Evolutionary conservation across 2,888 invertebrate genomes (phyloP), one percentile per base, ranked within the genome.

Genomic region (Nyleta sp.): DNA sequence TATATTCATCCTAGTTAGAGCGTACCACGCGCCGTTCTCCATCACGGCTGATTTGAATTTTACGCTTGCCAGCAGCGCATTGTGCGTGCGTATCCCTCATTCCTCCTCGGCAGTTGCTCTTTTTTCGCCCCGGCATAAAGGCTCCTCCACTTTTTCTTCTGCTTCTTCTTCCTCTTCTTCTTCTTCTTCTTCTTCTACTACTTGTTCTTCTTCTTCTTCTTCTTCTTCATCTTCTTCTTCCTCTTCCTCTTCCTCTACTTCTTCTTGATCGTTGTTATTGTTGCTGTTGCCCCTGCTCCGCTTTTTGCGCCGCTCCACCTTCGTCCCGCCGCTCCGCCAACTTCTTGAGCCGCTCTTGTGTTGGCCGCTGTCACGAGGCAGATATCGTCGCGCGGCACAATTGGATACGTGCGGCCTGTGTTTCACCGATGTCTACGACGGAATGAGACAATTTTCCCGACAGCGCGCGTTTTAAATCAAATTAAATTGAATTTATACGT

Each of bases 31-130:
- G 81, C 83, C 82, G 80, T 83, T 84, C 76, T 71, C 80, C 82
- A 84, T 84, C 82, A 82, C 81, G 68, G 83, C 82, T 84, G 84
- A 87, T 87, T 87, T 87, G 83, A 87, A 87, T 87, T 87, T 87
- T 86, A 87, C 86, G 86, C 84, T 83, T 82, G 83, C 81, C 82
- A 78, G 75, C 68, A 75, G 80, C 62, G 81, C 82, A 85, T 85
- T 85, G 85, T 85, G 80, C 78, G 74, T 79, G 46, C 52, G 52
- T 73, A 62, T 46, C 46, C 72, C 50, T 52, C 65, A 50, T 77
- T 71, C 77, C 65, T 75, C 48, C 60, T 62, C 40, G 42, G 64
- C 24, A 6, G 38, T 35, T 8, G 10, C 18, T 17, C n/a, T 33
- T 53, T 48, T 53, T 62, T 40, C 40, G 2, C 22, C 40, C 17